phyloP scores from a whole-genome alignment of 1,140 invertebrate genomes.

The Leptinotarsa lineolata region DNA sequence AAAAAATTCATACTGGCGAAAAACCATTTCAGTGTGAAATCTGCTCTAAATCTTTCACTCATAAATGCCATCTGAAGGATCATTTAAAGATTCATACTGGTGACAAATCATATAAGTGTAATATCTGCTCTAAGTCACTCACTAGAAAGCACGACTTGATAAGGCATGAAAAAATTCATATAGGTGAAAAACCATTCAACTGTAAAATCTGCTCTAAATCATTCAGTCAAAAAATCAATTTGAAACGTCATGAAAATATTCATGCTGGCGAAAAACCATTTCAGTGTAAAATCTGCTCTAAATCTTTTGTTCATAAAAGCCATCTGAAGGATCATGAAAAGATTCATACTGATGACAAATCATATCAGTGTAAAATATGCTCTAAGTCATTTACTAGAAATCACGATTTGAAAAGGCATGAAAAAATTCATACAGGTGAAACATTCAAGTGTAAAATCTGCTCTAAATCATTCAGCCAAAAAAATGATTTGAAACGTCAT shows the following conservation, averaged over 20 bases:
- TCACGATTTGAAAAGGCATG: conserved; percentile 49
- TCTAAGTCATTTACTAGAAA: conserved; percentile 49
- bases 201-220: conserved; percentile 47
- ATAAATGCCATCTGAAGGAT: conserved; percentile 38
- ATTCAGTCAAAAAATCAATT: conserved; percentile 43
- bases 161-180: conserved; percentile 45
- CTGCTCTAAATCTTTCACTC: conserved; percentile 6
- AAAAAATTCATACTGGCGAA: conserved; percentile 4
- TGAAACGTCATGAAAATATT: conserved; percentile 28
- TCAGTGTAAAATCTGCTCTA: conserved; percentile 46
- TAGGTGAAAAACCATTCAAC: conserved; percentile 37
- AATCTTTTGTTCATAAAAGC: conserved; percentile 46
- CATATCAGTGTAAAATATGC: conserved; percentile 4
- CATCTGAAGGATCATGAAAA: conserved; percentile 30
- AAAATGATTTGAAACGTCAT: background rate
- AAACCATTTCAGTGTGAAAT: conserved; percentile 11
- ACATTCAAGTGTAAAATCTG: conserved; percentile 69
- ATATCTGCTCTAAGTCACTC: conserved; percentile 47
- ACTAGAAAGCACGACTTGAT: conserved; percentile 48
- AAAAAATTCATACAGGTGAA: conserved; percentile 67
- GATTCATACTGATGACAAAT: background rate
- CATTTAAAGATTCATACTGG: conserved; percentile 51
- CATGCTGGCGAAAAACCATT: conserved; percentile 39
- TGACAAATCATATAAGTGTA: conserved; percentile 49
- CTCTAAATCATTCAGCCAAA: conserved; percentile 58